These are phyloP conservation scores for Pantelozetes paolii DNA, from an alignment of 2,888 invertebrate genomes.

Conservation along the genomic window DNA sequence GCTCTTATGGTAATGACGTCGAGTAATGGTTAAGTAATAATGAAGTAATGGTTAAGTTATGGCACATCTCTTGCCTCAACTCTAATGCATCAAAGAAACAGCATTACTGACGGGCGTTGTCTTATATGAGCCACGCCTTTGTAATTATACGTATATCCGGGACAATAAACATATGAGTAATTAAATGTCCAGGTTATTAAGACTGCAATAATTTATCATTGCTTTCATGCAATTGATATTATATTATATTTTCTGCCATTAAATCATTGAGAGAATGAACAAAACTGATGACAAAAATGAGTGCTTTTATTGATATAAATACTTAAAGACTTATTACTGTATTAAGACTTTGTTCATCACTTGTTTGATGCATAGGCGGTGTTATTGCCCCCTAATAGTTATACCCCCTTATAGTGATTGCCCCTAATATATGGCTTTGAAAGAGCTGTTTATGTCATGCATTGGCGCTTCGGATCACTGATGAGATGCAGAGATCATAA, in stretches of 20 bases:
- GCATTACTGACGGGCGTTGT: conserved; percentile 28
- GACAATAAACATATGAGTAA: conserved; percentile 29
- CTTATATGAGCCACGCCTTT: conserved; percentile 25
- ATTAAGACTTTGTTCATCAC: background rate
- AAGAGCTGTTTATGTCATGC: conserved; percentile 17
- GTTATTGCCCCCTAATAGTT: too few species aligned
- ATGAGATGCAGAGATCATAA: conserved; percentile 2
- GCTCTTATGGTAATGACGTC: background rate
- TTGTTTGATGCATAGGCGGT: too few species aligned
- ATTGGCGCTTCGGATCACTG: conserved; percentile 5
- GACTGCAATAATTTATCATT: conserved; percentile 3
- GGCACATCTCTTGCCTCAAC: conserved; percentile 1
- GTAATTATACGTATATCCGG: conserved; percentile 32
- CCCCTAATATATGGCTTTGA: background rate
- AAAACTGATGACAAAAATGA: background rate
- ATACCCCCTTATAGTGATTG: too few species aligned
- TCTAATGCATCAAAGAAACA: conserved; percentile 16
- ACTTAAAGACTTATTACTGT: background rate
- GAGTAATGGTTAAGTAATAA: too few species aligned
- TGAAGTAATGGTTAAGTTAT: background rate
- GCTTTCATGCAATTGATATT: background rate
- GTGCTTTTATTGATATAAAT: conserved; percentile 14
- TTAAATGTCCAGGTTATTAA: conserved; percentile 30
- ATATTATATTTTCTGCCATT: too few species aligned
- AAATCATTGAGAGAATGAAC: too few species aligned